Percentiles rank a stretch among this genome's conserved stretches.
Evolutionary conservation across 2,113 vertebrate species (phyloP).

Genomic region (Synodontis membranacea): DNA sequence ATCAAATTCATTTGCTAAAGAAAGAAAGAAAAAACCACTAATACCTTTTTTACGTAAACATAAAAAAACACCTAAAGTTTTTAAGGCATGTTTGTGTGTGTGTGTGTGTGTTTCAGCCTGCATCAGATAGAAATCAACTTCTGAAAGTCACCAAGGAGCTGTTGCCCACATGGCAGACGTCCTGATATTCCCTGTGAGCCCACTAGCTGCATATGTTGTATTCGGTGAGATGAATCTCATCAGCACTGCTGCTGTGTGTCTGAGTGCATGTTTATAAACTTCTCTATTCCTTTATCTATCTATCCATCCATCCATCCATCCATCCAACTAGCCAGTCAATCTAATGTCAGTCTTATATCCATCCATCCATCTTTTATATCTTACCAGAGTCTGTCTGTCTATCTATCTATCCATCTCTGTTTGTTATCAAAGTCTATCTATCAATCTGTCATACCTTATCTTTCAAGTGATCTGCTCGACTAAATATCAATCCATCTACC

Average conservation of each 20-base stretch:
- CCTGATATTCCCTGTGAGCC: conserved; percentile 49
- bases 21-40: conserved; percentile 50
- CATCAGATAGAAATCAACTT: conserved; percentile 53
- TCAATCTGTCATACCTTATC: not conserved
- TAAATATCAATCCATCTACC: not conserved
- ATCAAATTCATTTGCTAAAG: not conserved
- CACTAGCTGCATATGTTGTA: not conserved
- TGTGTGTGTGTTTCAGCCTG: conserved; percentile 46
- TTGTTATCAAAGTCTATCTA: too few relatives aligned
- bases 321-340: not conserved
- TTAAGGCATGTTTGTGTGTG: conserved; percentile 29
- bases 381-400: not conserved
- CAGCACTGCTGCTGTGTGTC: not conserved
- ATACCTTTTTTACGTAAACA: too few relatives aligned
- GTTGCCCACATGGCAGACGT: conserved; percentile 46
- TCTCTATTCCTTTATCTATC: not conserved
- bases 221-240: not conserved
- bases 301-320: not conserved
- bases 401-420: not conserved
- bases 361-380: not conserved
- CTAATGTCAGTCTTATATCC: not conserved
- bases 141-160: conserved; percentile 45
- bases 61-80: too few relatives aligned
- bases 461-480: not conserved
- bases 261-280: not conserved